Evolutionary conservation across 2,113 vertebrate genomes (phyloP), one percentile per base, ranked within the genome.

Genomic region (Carassius auratus): DNA sequence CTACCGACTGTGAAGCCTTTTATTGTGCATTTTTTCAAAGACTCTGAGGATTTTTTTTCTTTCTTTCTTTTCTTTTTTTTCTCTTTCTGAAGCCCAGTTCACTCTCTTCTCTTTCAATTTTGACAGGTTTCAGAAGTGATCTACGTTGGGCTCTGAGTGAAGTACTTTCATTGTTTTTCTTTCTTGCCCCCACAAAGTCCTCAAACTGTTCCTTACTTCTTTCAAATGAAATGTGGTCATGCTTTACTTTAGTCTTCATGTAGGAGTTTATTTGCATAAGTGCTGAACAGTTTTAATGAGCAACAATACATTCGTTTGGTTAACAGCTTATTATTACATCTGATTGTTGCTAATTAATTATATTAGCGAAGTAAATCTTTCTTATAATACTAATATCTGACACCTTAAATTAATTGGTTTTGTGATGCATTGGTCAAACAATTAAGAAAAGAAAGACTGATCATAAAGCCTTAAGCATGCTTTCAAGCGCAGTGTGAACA

Each of bases 1-100:
- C n/a, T n/a, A n/a, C n/a, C n/a, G n/a, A 81, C 78, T 52, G 77
- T 17, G 45, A 69, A 68, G 45, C 15, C 45, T 69, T 81, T 81
- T 33, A 69, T 81, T 81, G 42, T 69, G 79, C 23, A 0, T 33
- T 68, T 81, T 48, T 61, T 64, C 21, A 15, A 38, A 79, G 55
- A 48, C 78, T 48, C 38, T 21, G 62, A 69, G 79, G 1, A 8
- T 8, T 42, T 42, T 8, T 7, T 38, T 38, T 10, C 66, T 64
- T 45, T 7, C 50, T 33, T 38, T 38, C 6, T 38, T 6, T 38
- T 38, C 6, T 10, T 81, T 64, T 45, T 7, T 68, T 66, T 19
- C 33, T 61, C 19, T 61, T 42, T 62, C 59, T 66, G 14, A 81
- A 69, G 62, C 79, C 45, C 26, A 33, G 45, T 81, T 81, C 15